phyloP scores from a whole-genome alignment of 2,797 vertebrate genomes.

The Jordanella pulchra region DNA sequence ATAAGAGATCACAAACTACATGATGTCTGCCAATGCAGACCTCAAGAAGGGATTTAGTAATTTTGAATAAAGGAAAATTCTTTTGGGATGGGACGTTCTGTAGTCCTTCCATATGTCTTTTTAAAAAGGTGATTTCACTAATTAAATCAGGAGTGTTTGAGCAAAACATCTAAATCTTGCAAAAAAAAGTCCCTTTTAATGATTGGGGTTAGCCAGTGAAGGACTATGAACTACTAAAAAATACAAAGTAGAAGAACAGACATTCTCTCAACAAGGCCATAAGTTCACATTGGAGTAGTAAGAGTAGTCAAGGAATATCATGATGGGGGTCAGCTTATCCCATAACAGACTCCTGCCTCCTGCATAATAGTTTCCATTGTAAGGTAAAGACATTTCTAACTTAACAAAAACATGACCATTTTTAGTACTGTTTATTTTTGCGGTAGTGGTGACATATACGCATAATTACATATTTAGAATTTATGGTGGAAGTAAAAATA shows the following conservation, averaged over 20 bases:
- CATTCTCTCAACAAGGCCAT: neutral
- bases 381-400: neutral
- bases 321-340: neutral
- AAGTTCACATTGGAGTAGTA: neutral
- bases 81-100: no score
- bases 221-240: neutral
- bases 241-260: neutral
- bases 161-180: neutral
- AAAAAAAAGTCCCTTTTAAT: neutral
- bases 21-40: neutral
- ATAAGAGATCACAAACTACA: neutral
- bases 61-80: no score
- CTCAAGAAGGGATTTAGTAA: no score
- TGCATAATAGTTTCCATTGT: neutral
- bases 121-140: no score
- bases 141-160: neutral
- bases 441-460: neutral
- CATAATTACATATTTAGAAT: no score
- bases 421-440: neutral
- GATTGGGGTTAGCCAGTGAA: neutral
- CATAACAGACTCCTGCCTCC: neutral
- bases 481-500: neutral
- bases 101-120: no score
- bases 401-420: neutral
- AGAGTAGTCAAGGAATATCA: neutral